Conservation (phyloP, 1,140 invertebrate genomes). For the Drosophila willistoni region DNA sequence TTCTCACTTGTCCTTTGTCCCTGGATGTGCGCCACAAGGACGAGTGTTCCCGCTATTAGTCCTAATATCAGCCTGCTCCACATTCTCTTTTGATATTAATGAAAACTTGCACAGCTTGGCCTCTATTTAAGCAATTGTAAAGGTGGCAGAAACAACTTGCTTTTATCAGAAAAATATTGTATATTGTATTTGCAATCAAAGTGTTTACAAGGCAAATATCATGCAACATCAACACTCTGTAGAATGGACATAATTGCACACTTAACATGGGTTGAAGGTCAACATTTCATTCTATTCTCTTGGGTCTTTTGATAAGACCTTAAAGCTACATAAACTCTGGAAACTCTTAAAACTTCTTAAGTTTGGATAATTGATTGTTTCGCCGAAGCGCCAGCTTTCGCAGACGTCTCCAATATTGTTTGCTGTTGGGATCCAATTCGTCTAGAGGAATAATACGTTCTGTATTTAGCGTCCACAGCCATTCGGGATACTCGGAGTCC, state of each 20-base stretch:
- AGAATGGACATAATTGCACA: constrained; percentile 29
- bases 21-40: not conserved
- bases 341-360: constrained; percentile 84
- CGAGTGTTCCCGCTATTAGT: not conserved
- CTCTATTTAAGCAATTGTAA: constrained; percentile 50
- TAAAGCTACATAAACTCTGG: not conserved
- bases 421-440: constrained; percentile 91
- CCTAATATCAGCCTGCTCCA: not conserved
- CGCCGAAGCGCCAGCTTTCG: constrained; percentile 86
- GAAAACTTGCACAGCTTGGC: not conserved
- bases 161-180: constrained; percentile 49
- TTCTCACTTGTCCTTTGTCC: constrained; percentile 47
- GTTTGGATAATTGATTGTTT: constrained; percentile 86
- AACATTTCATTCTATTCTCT: constrained; percentile 25
- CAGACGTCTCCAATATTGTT: constrained; percentile 91
- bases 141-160: not conserved
- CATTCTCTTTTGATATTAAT: not conserved
- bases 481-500: constrained; percentile 96
- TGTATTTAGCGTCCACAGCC: constrained; percentile 92
- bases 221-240: constrained; percentile 56
- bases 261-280: constrained; percentile 48
- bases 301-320: constrained; percentile 26
- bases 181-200: constrained; percentile 54
- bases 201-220: constrained; percentile 57
- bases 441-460: constrained; percentile 86